phyloP scores from a whole-genome alignment of 2,113 vertebrate species.

The Nyctereutes procyonoides region DNA sequence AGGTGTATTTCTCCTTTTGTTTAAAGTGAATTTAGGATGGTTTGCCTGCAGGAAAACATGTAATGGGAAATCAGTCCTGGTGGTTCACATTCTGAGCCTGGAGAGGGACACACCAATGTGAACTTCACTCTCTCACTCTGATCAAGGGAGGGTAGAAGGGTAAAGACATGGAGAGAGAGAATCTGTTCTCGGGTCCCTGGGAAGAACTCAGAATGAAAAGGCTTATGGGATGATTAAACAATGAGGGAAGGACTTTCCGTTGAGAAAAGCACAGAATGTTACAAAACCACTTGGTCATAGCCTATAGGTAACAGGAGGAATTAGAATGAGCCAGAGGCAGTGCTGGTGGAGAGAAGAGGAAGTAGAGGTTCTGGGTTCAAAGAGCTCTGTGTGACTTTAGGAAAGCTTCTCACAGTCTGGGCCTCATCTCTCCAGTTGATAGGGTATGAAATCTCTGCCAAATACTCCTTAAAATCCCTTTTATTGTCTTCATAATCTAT shows the following conservation, averaged over 20 bases:
- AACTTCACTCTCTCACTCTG: background rate
- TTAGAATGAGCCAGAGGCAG: background rate
- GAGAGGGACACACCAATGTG: background rate
- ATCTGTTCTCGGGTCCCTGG: background rate
- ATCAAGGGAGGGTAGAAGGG: background rate
- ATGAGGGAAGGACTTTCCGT: background rate
- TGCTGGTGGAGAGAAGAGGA: too few species aligned
- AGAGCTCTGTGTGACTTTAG: background rate
- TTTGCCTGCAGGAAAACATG: background rate
- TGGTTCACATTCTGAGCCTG: background rate
- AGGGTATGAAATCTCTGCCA: background rate
- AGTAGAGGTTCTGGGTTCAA: background rate
- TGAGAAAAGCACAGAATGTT: background rate
- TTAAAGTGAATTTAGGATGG: background rate
- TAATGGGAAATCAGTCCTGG: background rate
- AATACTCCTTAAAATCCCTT: background rate
- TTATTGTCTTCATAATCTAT: background rate
- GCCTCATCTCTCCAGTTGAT: background rate
- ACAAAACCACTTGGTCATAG: background rate
- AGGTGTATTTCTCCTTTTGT: background rate
- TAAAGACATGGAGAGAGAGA: background rate
- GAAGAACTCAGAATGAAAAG: background rate
- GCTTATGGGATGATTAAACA: background rate
- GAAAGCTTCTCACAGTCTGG: background rate
- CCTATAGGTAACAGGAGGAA: background rate